Percentiles rank a stretch among this genome's conserved stretches.
These are phyloP conservation scores for Anoplopoma fimbria DNA, from an alignment of 2,113 vertebrate genomes.

Conservation along the genomic window DNA sequence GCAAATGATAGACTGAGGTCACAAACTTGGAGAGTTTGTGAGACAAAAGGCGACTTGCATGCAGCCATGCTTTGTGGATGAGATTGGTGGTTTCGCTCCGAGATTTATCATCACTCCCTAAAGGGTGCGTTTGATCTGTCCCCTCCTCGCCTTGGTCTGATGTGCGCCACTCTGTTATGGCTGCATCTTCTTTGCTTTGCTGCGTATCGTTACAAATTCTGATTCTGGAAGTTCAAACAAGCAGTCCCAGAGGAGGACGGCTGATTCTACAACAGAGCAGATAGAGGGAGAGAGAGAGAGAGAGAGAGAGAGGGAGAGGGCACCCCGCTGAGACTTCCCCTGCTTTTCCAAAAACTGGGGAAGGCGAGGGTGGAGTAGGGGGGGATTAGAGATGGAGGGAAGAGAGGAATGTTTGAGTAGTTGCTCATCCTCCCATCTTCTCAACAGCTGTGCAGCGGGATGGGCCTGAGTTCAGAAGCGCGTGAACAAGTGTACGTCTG, in stretches of 20 bases:
- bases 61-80: conserved; percentile 33
- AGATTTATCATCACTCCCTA: conserved; percentile 61
- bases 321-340: conserved; percentile 49
- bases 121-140: conserved; percentile 64
- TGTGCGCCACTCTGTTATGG: conserved; percentile 49
- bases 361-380: conserved; percentile 32
- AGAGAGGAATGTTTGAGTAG: conserved; percentile 57
- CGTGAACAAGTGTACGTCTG: conserved; percentile 34
- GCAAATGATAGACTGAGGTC: conserved; percentile 74
- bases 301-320: conserved; percentile 14
- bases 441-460: conserved; percentile 70
- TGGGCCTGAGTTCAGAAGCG: conserved; percentile 25
- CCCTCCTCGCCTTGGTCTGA: conserved; percentile 48
- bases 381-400: neutral
- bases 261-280: conserved; percentile 64
- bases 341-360: conserved; percentile 52
- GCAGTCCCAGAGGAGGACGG: conserved; percentile 62
- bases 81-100: conserved; percentile 41
- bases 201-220: conserved; percentile 72
- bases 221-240: conserved; percentile 77
- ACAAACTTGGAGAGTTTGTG: conserved; percentile 52
- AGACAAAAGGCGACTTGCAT: conserved; percentile 61
- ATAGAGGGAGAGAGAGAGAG: conserved; percentile 16
- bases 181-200: conserved; percentile 57
- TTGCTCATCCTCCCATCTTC: conserved; percentile 70